Conservation (phyloP, 2,113 vertebrate species). For the Prochilodus magdalenae region DNA sequence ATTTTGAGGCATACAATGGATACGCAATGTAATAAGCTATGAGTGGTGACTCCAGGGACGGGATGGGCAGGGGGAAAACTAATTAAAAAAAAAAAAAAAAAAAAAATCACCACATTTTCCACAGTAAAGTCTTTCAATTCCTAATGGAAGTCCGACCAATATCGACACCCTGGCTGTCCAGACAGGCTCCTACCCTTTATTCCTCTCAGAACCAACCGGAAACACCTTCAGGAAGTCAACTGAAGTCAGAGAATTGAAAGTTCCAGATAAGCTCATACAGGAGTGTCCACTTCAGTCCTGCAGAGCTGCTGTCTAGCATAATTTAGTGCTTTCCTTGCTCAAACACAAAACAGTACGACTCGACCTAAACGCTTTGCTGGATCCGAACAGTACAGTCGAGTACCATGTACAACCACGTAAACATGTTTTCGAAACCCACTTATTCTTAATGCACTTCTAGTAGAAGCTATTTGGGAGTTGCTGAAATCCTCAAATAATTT, state of each 20-base stretch:
- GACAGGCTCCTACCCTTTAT: not conserved
- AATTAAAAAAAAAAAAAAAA: not conserved
- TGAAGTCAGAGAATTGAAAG: not conserved
- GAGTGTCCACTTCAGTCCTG: not conserved
- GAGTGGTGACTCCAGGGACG: slow-evolving; percentile 36
- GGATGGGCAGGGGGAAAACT: not conserved
- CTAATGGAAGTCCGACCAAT: not conserved
- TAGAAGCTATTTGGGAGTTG: no score
- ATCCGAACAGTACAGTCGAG: no score
- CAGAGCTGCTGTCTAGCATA: not conserved
- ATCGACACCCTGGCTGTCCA: not conserved
- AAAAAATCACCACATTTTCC: not conserved
- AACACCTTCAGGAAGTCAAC: slow-evolving; percentile 3
- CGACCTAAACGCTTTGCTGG: no score
- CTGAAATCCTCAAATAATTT: no score
- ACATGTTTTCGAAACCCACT: no score
- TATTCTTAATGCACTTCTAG: no score
- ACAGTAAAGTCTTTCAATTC: slow-evolving; percentile 13
- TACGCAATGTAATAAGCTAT: slow-evolving; percentile 3
- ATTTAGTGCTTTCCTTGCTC: not conserved
- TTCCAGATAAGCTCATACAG: not conserved
- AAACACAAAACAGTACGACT: no score
- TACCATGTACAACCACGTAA: no score
- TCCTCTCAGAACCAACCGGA: not conserved
- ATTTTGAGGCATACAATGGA: slow-evolving; percentile 10